Percentiles rank a stretch among this genome's conserved stretches.
Evolutionary conservation across 2,888 invertebrate species (phyloP).

Genomic region (Macrosoma leucophasiata): DNA sequence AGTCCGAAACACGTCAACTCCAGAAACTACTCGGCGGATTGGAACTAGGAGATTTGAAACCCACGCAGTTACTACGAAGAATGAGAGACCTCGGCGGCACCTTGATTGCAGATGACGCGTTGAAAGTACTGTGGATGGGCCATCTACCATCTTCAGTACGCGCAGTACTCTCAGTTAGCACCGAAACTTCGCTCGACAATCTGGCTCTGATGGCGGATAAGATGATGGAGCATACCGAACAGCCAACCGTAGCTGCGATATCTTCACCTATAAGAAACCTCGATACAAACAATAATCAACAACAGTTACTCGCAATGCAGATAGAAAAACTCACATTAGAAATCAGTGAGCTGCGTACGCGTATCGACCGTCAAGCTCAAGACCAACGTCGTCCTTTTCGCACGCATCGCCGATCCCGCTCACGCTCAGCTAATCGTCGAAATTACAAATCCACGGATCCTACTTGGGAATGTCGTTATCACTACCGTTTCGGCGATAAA

Average conservation of each 20-base stretch:
- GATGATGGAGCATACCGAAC: slow-evolving; percentile 3
- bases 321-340: too few species aligned
- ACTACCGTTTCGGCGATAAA: slow-evolving; percentile 12
- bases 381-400: slow-evolving; percentile 2
- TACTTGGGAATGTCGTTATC: slow-evolving; percentile 14
- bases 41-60: too few species aligned
- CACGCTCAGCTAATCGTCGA: not conserved
- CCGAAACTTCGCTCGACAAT: slow-evolving; percentile 7
- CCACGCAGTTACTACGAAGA: too few species aligned
- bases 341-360: too few species aligned
- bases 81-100: too few species aligned
- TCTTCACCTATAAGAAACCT: too few species aligned
- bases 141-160: slow-evolving; percentile 9
- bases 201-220: slow-evolving; percentile 6
- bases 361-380: too few species aligned
- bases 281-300: too few species aligned
- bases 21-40: too few species aligned
- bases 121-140: slow-evolving; percentile 9
- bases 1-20: too few species aligned
- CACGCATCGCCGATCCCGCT: not conserved
- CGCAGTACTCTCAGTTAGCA: slow-evolving; percentile 9
- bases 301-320: too few species aligned
- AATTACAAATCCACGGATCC: not conserved
- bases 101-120: slow-evolving; percentile 5
- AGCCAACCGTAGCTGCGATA: slow-evolving; percentile 4